Base-by-base conservation (phyloP, 92 coral and sea anemone species). In the Umimayanthus chanpuru region DNA sequence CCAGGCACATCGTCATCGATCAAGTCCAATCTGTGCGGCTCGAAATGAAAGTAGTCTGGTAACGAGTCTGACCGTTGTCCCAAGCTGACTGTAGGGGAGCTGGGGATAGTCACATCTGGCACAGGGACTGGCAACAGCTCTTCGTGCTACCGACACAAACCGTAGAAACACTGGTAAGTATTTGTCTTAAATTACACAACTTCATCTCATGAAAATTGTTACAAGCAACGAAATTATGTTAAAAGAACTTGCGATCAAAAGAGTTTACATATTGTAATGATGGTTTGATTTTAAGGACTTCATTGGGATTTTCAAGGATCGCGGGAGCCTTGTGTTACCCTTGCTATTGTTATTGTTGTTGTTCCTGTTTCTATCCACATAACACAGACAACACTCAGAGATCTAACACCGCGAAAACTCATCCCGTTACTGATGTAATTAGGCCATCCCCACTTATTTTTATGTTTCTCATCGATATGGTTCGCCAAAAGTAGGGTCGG, bases 61-160 rank as follows among this genome's bases (percentile, higher is more conserved):
- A 83, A 83, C 77, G 87, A 83, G 65, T 70, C 87, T 26, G 87
- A 67, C 58, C 87, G 66, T 68, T 67, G 68, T 73, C 56, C 77
- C 53, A 91, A 85, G 78, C 87, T 88, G 79, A 85, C 78, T 32
- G 91, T 86, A 41, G 94, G 94, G 26, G 92, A 89, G 79, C 92
- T 89, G 43, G 94, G 92, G 38, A 92, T 86, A 26, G 94, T 89
- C 9, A 92, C 94, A 73, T 92, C 94, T 18, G 94, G 94, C 18
- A 92, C 94, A 68, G 92, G 89, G 71, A 43, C 66, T 26, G 77
- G 79, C 28, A 85, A 41, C 21, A 30, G 84, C 6, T 91, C 93
- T 23, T 79, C 93, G 41, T 84, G 78, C 81, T 68, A 79, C 12
- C 41, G 70, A 70, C 43, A 83, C 74, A 83, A 70, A 47, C 10